Conservation (phyloP, 2,113 vertebrate genomes). For the Leiothrix lutea region DNA sequence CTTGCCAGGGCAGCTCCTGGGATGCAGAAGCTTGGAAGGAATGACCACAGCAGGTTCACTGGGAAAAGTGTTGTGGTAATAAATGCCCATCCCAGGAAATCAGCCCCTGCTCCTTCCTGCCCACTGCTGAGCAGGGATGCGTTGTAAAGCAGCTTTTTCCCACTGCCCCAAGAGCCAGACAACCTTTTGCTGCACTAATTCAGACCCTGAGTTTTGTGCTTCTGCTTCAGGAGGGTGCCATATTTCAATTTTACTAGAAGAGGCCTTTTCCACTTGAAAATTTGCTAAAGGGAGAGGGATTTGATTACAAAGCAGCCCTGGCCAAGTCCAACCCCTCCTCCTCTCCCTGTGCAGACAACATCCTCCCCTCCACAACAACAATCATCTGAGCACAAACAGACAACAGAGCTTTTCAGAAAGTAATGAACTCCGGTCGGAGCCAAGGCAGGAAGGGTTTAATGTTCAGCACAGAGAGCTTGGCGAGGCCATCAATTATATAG, state of each 20-base stretch:
- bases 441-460: slow-evolving; percentile 71
- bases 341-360: slow-evolving; percentile 48
- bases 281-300: slow-evolving; percentile 11
- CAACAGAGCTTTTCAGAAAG: slow-evolving; percentile 74
- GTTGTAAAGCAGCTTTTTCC: not conserved
- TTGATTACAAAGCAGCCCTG: slow-evolving; percentile 26
- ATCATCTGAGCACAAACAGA: slow-evolving; percentile 75
- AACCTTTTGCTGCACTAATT: not conserved
- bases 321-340: slow-evolving; percentile 42
- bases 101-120: not conserved
- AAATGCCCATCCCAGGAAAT: not conserved
- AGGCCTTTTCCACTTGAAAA: slow-evolving; percentile 24
- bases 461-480: slow-evolving; percentile 46
- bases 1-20: not conserved
- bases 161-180: not conserved
- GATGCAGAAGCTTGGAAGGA: not conserved
- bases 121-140: not conserved
- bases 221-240: not conserved
- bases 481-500: slow-evolving; percentile 74
- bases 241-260: slow-evolving; percentile 14
- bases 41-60: not conserved
- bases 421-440: slow-evolving; percentile 73
- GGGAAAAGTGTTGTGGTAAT: not conserved
- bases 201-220: not conserved
- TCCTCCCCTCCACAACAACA: slow-evolving; percentile 68